Evolutionary conservation across 2,888 invertebrate species (phyloP).

Genomic region (Napeogenes inachia): DNA sequence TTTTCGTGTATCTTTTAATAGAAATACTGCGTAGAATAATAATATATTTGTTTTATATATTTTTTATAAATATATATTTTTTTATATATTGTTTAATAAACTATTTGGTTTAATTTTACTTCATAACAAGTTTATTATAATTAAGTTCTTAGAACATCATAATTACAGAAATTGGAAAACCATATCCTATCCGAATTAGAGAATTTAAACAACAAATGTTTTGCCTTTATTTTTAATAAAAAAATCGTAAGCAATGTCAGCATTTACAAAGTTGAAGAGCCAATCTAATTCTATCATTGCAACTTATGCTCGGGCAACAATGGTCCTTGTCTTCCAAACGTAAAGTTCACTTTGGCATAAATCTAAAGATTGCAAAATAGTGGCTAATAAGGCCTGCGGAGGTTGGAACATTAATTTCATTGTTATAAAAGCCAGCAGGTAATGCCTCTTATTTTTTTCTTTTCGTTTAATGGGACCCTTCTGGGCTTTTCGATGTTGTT

Average conservation of each 20-base stretch:
- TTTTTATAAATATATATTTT: too few species aligned
- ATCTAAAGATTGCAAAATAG: constrained; percentile 31
- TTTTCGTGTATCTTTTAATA: too few species aligned
- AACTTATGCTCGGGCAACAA: background rate
- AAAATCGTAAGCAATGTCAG: background rate
- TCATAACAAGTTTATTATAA: too few species aligned
- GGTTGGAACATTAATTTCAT: constrained; percentile 46
- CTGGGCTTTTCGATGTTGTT: constrained; percentile 19
- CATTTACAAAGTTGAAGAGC: constrained; percentile 20
- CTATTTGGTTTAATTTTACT: too few species aligned
- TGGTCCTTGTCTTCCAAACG: background rate
- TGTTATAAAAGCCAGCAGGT: constrained; percentile 39
- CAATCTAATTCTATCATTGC: constrained; percentile 24
- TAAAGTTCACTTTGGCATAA: constrained; percentile 1
- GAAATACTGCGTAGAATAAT: too few species aligned
- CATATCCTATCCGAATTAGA: too few species aligned
- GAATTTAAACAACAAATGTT: too few species aligned
- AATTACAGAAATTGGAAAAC: too few species aligned
- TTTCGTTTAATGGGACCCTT: constrained; percentile 11
- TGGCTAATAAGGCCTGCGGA: constrained; percentile 45
- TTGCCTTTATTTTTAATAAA: too few species aligned
- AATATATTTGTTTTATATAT: too few species aligned
- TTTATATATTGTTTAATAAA: too few species aligned
- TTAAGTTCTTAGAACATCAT: too few species aligned
- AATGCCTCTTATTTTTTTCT: constrained; percentile 29